phyloP scores from a whole-genome alignment of 2,888 invertebrate species.

The Nasonia oneida region DNA sequence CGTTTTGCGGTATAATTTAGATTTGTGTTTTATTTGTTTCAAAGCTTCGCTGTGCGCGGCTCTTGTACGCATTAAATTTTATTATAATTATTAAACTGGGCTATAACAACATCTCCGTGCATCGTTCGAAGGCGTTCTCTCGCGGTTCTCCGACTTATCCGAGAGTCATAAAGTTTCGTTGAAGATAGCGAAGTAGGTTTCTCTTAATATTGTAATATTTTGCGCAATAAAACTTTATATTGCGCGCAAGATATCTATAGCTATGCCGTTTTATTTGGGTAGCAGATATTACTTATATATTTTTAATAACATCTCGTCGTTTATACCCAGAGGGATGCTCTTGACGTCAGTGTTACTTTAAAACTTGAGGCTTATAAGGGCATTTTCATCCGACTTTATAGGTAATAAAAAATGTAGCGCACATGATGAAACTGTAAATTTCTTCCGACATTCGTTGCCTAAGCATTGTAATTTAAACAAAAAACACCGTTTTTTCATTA shows the following conservation, averaged over 20 bases:
- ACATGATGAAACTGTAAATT: neutral
- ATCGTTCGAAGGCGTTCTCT: neutral
- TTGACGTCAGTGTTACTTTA: neutral
- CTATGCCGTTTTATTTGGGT: neutral
- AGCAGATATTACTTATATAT: neutral
- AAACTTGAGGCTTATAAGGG: neutral
- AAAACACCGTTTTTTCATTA: neutral
- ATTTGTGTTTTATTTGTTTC: neutral
- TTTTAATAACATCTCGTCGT: constrained; percentile 6
- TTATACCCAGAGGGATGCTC: neutral
- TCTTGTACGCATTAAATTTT: neutral
- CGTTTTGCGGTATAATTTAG: neutral
- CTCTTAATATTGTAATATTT: neutral
- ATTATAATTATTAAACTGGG: neutral
- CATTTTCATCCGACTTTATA: neutral
- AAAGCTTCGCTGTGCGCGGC: neutral
- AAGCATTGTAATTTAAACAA: neutral
- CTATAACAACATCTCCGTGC: neutral
- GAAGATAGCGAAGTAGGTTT: neutral
- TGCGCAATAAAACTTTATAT: neutral
- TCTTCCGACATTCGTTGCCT: neutral
- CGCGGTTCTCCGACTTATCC: neutral
- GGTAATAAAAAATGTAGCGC: neutral
- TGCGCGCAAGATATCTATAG: neutral
- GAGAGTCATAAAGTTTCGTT: neutral